Evolutionary conservation across 1,140 invertebrate genomes (phyloP), one percentile per base, ranked within the genome.

Genomic region (Drosophila mayri): DNA sequence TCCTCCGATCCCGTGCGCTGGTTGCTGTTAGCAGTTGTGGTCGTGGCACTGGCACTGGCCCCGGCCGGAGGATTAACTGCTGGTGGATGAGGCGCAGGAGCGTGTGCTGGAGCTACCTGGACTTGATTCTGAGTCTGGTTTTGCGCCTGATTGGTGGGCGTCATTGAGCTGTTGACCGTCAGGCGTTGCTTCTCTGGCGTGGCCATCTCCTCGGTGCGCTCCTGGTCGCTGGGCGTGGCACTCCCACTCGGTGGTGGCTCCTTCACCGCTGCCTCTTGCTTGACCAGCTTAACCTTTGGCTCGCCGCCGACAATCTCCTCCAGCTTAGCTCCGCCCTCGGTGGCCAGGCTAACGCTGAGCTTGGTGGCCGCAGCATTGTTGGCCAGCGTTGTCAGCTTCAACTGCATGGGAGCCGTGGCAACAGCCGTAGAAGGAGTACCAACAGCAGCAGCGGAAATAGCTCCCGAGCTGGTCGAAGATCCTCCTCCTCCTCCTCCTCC

Each of bases 1-100:
- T 97, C 96, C 79, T 97, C 96, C 49, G 94, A 94, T 74, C 96
- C 96, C 50, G 94, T 93, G 81, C 94, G 95, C 40, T 77, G 41
- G n/a, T 41, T 62, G 37, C 38, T 66, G 50, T 14, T 77, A 2
- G 4, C 49, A 1, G 40, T 7, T 4, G 57, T 22, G 25, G 55
- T 3, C 5, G 55, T 18, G 8, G 32, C 28, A 22, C 35, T 30
- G 2, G 47, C 28, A 41, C 18, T 46, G 18, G 9, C 41, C 0
- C 12, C 7, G 3, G 22, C 35, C 4, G 46, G 10, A 8, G 73
- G 41, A 20, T 55, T 66, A 7, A 20, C n/a, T 30, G 32, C 22
- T 3, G 20, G 25, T 16, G 67, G 32, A 30, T 18, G 30, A 12
- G 40, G 28, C 0, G 47, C 28, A n/a, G 47, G 8, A 25, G 68